phyloP scores from a whole-genome alignment of 2,797 vertebrate species.

The Dryobates pubescens region DNA sequence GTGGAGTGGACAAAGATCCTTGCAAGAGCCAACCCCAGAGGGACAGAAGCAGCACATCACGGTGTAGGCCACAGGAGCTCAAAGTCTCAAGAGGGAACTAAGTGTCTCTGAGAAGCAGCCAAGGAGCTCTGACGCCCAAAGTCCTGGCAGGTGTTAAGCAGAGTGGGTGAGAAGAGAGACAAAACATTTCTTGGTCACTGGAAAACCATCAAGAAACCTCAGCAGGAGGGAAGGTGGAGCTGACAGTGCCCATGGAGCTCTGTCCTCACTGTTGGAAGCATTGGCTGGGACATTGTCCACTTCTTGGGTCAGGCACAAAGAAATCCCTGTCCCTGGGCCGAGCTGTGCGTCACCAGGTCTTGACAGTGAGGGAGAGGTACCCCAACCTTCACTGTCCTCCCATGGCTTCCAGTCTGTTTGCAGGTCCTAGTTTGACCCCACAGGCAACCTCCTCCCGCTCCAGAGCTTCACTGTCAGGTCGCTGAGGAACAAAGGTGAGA shows the following conservation, averaged over 20 bases:
- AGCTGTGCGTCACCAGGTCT: background rate
- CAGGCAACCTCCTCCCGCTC: constrained; percentile 75
- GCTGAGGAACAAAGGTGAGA: constrained; percentile 75
- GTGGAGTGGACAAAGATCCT: background rate
- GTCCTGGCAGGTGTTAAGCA: background rate
- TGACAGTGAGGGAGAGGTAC: background rate
- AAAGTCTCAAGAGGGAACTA: background rate
- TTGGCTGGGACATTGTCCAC: background rate
- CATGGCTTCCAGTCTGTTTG: background rate
- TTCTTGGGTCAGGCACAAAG: background rate
- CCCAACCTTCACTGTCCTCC: background rate
- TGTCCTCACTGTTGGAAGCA: background rate
- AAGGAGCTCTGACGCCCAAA: background rate
- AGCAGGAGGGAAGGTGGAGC: background rate
- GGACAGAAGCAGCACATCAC: background rate
- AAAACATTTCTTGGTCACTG: background rate
- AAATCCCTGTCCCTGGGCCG: background rate
- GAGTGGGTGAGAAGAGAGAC: background rate
- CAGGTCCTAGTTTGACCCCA: constrained; percentile 62
- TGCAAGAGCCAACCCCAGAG: background rate
- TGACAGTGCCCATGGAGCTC: background rate
- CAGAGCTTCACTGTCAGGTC: constrained; percentile 96
- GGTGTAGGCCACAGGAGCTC: background rate
- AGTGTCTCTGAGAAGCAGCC: background rate
- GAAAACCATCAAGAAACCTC: background rate